A percentile compares a stretch with the other conserved stretches of the same genome.
phyloP scores from a whole-genome alignment of 1,140 invertebrate species.

The Amphibalanus amphitrite region DNA sequence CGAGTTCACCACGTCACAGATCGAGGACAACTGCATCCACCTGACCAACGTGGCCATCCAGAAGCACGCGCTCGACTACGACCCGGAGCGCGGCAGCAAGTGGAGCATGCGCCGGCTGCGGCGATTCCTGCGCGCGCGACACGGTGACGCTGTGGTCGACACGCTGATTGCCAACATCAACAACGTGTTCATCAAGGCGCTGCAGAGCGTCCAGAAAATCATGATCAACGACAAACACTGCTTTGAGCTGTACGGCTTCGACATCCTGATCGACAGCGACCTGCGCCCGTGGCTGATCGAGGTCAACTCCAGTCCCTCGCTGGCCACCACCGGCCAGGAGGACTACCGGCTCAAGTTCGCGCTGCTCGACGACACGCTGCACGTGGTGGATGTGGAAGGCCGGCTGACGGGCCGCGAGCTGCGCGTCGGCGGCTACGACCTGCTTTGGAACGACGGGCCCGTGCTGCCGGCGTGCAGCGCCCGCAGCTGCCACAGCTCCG shows the following conservation, averaged over 20 bases:
- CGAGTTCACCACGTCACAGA: conserved; percentile 48
- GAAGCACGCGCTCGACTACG: conserved; percentile 81
- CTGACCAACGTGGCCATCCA: conserved; percentile 76
- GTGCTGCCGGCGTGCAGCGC: conserved; percentile 74
- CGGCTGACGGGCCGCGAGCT: conserved; percentile 13
- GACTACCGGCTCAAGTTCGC: conserved; percentile 92
- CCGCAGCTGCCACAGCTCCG: conserved; percentile 46
- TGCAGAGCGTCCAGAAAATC: conserved; percentile 47
- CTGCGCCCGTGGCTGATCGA: conserved; percentile 72
- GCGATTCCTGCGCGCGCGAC: conserved; percentile 74
- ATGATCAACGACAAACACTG: conserved; percentile 60
- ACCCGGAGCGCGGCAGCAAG: conserved; percentile 85
- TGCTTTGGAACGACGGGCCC: conserved; percentile 39
- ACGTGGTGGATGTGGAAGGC: conserved; percentile 39
- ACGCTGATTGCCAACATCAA: conserved; percentile 58
- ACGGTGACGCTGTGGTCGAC: conserved; percentile 70
- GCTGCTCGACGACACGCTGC: conserved; percentile 84
- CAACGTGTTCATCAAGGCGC: conserved; percentile 31
- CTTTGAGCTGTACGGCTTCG: conserved; percentile 69
- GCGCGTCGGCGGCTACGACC: conserved; percentile 39
- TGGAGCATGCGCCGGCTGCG: conserved; percentile 79
- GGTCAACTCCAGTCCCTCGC: conserved; percentile 84
- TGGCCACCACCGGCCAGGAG: conserved; percentile 86
- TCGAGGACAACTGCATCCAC: conserved; percentile 69
- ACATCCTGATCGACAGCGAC: conserved; percentile 70